Conservation (phyloP, 1,140 invertebrate genomes). For the Micrasema minimum region DNA sequence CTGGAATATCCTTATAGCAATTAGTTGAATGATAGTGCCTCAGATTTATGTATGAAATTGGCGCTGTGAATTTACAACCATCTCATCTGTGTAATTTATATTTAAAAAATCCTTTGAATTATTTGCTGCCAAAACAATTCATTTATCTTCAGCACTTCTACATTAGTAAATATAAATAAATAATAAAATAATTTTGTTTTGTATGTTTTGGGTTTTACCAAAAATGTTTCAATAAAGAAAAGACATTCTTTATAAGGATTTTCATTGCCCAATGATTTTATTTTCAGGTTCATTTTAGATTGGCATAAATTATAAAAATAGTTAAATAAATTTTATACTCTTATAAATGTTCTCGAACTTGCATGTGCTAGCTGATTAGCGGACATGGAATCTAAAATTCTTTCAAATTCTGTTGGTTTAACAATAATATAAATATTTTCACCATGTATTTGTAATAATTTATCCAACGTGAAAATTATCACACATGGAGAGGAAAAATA, state of each 20-base stretch:
- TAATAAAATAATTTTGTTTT: slow-evolving; percentile 21
- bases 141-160: slow-evolving; percentile 11
- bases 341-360: no score
- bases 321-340: no score
- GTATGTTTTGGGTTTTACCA: slow-evolving; percentile 43
- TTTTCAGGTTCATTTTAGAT: no score
- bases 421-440: no score
- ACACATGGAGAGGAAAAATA: no score
- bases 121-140: slow-evolving; percentile 32
- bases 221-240: slow-evolving; percentile 42
- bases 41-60: slow-evolving; percentile 17
- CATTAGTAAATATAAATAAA: slow-evolving; percentile 15
- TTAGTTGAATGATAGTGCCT: slow-evolving; percentile 14
- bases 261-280: slow-evolving; percentile 13
- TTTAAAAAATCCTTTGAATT: slow-evolving; percentile 32
- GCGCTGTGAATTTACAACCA: slow-evolving; percentile 23
- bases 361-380: no score
- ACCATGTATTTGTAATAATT: no score
- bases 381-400: no score
- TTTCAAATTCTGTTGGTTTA: no score
- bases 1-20: not conserved
- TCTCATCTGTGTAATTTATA: slow-evolving; percentile 15
- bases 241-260: slow-evolving; percentile 31
- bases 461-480: no score
- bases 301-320: no score